Evolutionary conservation across 1,140 invertebrate genomes (phyloP).

Genomic region (Sipha flava): DNA sequence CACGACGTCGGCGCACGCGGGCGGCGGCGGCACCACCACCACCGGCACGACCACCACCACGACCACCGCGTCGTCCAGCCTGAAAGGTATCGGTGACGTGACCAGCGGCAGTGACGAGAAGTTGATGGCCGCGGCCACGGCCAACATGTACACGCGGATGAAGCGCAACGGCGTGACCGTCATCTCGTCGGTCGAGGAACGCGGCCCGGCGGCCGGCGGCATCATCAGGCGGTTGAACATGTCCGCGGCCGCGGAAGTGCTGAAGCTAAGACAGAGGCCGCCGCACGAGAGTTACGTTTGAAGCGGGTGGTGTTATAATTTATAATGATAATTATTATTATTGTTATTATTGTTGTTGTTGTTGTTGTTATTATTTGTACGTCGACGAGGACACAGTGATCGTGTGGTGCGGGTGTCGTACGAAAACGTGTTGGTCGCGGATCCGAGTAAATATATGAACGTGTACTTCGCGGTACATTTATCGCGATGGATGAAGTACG

Average conservation of each 20-base stretch:
- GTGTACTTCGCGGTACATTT: too few species aligned
- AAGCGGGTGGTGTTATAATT: too few species aligned
- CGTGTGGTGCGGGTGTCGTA: too few species aligned
- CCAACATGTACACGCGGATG: conserved; percentile 10
- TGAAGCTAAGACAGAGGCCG: neutral
- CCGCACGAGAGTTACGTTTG: conserved; percentile 21
- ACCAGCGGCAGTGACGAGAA: neutral
- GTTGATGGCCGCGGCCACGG: neutral
- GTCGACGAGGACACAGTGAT: too few species aligned
- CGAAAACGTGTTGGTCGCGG: too few species aligned
- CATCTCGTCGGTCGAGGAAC: neutral
- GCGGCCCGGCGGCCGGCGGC: too few species aligned
- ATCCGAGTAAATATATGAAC: too few species aligned
- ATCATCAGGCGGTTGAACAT: conserved; percentile 6
- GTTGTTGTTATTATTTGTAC: too few species aligned
- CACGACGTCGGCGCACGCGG: conserved; percentile 28
- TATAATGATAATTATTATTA: too few species aligned
- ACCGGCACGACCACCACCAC: neutral
- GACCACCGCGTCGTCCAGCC: neutral
- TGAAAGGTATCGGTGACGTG: neutral
- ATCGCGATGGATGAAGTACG: too few species aligned
- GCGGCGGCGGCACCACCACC: neutral
- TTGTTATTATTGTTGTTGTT: too few species aligned
- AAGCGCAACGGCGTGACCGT: conserved; percentile 26
- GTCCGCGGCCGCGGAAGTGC: neutral